Evolutionary conservation across 2,797 vertebrate genomes (phyloP), one percentile per base, ranked within the genome.

Genomic region (Poliocrania exsul): DNA sequence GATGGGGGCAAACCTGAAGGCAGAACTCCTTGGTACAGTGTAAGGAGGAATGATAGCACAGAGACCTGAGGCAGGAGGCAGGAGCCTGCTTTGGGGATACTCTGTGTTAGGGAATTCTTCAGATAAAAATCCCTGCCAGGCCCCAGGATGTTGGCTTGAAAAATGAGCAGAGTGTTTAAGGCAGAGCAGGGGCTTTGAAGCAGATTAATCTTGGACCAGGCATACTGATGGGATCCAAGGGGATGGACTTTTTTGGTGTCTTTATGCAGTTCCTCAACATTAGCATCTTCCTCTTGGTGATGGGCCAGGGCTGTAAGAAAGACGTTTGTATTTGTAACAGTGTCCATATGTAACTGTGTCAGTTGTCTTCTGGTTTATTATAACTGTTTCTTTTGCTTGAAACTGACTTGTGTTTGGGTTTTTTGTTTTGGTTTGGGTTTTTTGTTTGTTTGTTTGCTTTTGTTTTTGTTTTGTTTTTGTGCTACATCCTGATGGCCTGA

Each of bases 21-120:
- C 54, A 66, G 61, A 51, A 2, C 19, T 24, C 2, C 14, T 57
- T 3, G 11, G 6, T n/a, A 1, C 0, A 0, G 20, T 6, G 13
- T n/a, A 23, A 51, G n/a, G 16, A 35, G 61, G 23, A 26, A 26
- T 8, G 78, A 25, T 5, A 31, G 77, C 67, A 10, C 44, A n/a
- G 65, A 29, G 24, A 19, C 60, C 40, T 38, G 79, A 28, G 49
- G 9, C n/a, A 38, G 44, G 9, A 49, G 61, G 18, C 16, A 50
- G 0, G 6, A 62, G 24, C 26, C 46, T 80, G 72, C 20, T 58
- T 10, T 57, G 61, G 82, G 51, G 25, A 64, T 81, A 9, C 7
- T 54, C 7, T 17, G 8, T 42, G 21, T 11, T n/a, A 29, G 37
- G 47, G 28, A 75, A 74, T 86, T 83, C 8, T 56, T 12, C 9